Evolutionary conservation across 2,888 invertebrate species (phyloP).

Genomic region (Ochropacha duplaris): DNA sequence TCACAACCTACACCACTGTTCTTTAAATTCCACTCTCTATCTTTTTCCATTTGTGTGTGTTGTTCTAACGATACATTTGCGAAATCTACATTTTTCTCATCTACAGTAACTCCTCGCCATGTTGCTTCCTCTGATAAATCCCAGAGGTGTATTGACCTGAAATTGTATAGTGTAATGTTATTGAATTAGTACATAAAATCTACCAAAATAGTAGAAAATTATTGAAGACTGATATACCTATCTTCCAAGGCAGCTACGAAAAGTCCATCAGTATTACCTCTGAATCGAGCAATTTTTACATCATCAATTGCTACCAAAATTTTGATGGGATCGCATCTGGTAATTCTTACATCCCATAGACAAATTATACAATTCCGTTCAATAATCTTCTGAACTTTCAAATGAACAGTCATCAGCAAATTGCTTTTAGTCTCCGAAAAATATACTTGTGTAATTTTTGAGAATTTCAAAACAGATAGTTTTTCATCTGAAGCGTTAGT

Average conservation of each 20-base stretch:
- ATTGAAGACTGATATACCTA: conserved; percentile 49
- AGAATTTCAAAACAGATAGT: conserved; percentile 40
- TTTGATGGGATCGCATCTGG: conserved; percentile 58
- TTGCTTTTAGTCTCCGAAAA: conserved; percentile 61
- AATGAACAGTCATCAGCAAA: conserved; percentile 63
- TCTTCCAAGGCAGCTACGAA: conserved; percentile 68
- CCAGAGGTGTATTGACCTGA: conserved; percentile 72
- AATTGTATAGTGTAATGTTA: conserved; percentile 14
- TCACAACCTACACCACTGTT: conserved; percentile 43
- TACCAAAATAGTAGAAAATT: background rate
- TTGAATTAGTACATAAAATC: background rate
- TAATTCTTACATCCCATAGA: conserved; percentile 68
- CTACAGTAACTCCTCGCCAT: conserved; percentile 47
- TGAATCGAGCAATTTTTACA: conserved; percentile 54
- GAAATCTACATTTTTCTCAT: conserved; percentile 37
- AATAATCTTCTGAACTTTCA: conserved; percentile 28
- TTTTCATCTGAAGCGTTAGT: conserved; percentile 38
- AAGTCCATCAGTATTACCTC: conserved; percentile 60
- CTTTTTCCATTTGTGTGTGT: conserved; percentile 48
- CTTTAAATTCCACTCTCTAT: conserved; percentile 59
- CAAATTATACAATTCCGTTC: conserved; percentile 53
- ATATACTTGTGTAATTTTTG: conserved; percentile 49
- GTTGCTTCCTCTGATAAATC: conserved; percentile 65
- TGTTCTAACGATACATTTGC: conserved; percentile 38
- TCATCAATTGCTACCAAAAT: conserved; percentile 61